Evolutionary conservation across 2,797 vertebrate species (phyloP).

Genomic region (Xerus rutilus): DNA sequence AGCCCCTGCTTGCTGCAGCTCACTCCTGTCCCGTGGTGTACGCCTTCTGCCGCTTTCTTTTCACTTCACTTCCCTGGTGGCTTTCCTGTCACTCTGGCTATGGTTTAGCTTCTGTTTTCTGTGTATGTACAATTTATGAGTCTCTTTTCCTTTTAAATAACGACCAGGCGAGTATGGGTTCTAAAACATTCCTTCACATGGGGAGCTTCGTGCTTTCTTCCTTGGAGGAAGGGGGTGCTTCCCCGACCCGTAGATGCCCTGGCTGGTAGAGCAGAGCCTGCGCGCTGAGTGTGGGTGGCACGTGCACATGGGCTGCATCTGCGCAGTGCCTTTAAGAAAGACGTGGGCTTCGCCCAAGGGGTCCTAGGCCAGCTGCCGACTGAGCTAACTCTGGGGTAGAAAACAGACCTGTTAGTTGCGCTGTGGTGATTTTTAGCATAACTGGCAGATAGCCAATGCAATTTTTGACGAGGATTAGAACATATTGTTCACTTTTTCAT

Average conservation of each 20-base stretch:
- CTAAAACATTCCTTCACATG: conserved; percentile 48
- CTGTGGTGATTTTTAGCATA: background rate
- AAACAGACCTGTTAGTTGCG: background rate
- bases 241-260: conserved; percentile 21
- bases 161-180: conserved; percentile 71
- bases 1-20: conserved; percentile 85
- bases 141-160: background rate
- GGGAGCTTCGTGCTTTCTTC: conserved; percentile 55
- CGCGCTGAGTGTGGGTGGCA: conserved; percentile 61
- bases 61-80: conserved; percentile 84
- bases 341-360: conserved; percentile 56
- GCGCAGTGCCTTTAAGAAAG: conserved; percentile 71
- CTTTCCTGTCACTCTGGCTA: conserved; percentile 85
- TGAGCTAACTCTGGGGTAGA: background rate
- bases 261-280: conserved; percentile 31
- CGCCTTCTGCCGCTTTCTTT: conserved; percentile 84
- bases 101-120: conserved; percentile 82
- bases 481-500: background rate
- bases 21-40: conserved; percentile 83
- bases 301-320: conserved; percentile 21
- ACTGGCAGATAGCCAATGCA: background rate
- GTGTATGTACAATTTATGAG: conserved; percentile 70
- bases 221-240: conserved; percentile 36
- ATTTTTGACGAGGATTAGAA: background rate
- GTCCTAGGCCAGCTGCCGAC: background rate